Conservation (phyloP, 2,888 invertebrate genomes). For the Teleiodes luculella region DNA sequence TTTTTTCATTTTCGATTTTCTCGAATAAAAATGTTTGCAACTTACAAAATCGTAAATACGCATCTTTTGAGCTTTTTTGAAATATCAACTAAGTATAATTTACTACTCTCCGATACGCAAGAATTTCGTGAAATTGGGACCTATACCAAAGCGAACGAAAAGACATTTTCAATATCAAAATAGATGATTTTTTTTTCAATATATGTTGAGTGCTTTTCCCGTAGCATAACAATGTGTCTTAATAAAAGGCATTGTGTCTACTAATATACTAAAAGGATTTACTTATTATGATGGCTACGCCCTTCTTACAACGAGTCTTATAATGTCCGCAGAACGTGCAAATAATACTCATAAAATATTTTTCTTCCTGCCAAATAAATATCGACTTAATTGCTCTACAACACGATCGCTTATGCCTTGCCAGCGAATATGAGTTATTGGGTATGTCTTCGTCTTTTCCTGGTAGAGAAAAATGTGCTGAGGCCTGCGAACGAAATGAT, state of each 20-base stretch:
- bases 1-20: no score
- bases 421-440: conserved; percentile 7
- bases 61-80: no score
- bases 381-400: not conserved
- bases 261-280: not conserved
- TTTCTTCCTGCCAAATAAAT: not conserved
- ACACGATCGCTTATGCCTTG: conserved; percentile 4
- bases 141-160: no score
- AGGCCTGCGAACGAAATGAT: conserved; percentile 22
- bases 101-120: no score
- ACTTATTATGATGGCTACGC: not conserved
- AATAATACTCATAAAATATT: conserved; percentile 1
- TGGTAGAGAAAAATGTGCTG: conserved; percentile 8
- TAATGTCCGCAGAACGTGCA: not conserved
- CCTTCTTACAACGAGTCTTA: not conserved
- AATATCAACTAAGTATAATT: no score
- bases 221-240: not conserved
- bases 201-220: not conserved
- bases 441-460: conserved; percentile 3
- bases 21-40: no score
- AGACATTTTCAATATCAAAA: no score
- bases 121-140: no score
- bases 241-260: not conserved
- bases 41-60: not conserved
- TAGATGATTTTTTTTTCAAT: no score